These are phyloP conservation scores for Patiria miniata DNA, from an alignment of 35 echinoderm and acorn worm species.

Conservation along the genomic window DNA sequence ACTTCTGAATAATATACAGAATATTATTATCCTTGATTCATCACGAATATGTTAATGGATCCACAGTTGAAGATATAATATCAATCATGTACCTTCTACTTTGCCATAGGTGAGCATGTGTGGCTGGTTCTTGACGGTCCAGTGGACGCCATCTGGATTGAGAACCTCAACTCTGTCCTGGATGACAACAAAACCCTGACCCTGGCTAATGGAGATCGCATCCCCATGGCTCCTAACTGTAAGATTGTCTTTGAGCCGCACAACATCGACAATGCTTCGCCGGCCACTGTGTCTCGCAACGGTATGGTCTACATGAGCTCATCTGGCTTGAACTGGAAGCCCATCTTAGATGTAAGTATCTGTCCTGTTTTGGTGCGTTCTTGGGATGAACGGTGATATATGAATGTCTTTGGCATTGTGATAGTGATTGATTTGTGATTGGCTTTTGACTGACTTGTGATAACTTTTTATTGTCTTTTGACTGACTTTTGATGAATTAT, in stretches of 20 bases:
- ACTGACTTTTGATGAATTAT: too few relatives aligned
- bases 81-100: too few relatives aligned
- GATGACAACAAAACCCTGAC: constrained; percentile 99
- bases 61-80: too few relatives aligned
- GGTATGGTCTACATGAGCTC: constrained; percentile 99
- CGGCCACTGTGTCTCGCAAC: constrained; percentile 85
- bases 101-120: constrained; percentile 83
- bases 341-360: constrained; percentile 75
- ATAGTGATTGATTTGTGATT: too few relatives aligned
- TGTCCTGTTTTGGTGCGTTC: neutral
- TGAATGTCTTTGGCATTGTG: too few relatives aligned
- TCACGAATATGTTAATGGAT: too few relatives aligned
- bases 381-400: too few relatives aligned
- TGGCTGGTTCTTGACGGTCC: constrained; percentile 97
- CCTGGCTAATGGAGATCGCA: constrained; percentile 93
- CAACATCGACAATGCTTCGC: constrained; percentile 98
- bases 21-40: too few relatives aligned
- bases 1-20: too few relatives aligned
- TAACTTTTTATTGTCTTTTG: too few relatives aligned
- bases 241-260: constrained; percentile 98
- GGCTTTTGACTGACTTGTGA: too few relatives aligned
- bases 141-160: constrained; percentile 98
- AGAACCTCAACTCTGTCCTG: constrained; percentile 95
- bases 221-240: constrained; percentile 97
- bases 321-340: constrained; percentile 89